Evolutionary conservation across 2,113 vertebrate species (phyloP), one percentile per base, ranked within the genome.

Genomic region (Apteryx owenii): DNA sequence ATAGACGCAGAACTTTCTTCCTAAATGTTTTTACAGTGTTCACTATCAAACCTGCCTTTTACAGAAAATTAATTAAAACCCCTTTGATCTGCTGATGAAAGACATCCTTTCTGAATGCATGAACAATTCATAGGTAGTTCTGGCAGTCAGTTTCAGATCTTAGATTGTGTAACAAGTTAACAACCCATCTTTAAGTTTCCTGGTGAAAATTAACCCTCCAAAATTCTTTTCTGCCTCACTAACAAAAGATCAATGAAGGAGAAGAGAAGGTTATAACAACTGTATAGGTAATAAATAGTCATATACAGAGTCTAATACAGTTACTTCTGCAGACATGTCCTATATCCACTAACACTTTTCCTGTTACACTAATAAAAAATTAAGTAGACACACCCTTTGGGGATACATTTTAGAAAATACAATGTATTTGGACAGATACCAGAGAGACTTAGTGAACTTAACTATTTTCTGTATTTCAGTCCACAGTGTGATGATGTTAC

Each of bases 311-410:
- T 17, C 11, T 12, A 70, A 6, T 56, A 31, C 4, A 53, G 21
- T 2, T 68, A 20, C 2, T 51, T 56, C 18, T 62, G 17, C 3
- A 71, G 31, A 56, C 3, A 44, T 10, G 28, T 29, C 7, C 40
- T 15, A 7, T 53, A 50, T 8, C 1, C 12, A n/a, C 8, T 81
- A 16, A 8, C 5, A 31, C 9, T n/a, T 86, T 88, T 42, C 76
- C 4, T 64, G 13, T 71, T 86, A 62, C 88, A 61, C 3, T 69
- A 53, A 50, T 36, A 53, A 71, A 86, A 84, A 13, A 5, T 17
- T 9, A 60, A 56, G 4, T 51, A 68, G 11, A 18, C 3, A 38
- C 1, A n/a, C 0, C 40, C 48, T 83, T 38, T 3, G 2, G 19
- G 3, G 12, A n/a, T 44, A 11, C 3, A 15, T 64, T 80, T 76